Evolutionary conservation across 2,113 vertebrate species (phyloP).

Genomic region (Spermophilus dauricus): DNA sequence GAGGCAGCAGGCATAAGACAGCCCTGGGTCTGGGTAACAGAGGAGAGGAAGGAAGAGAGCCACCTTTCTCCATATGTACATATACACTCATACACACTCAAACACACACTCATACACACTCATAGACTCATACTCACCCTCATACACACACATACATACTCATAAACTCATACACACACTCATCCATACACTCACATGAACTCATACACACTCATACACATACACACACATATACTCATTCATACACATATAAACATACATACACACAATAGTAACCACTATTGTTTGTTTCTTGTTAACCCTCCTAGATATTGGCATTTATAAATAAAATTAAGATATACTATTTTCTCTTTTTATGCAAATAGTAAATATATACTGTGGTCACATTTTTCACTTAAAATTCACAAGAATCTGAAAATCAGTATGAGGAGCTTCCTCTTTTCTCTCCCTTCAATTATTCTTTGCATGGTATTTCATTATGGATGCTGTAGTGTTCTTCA

Average conservation of each 20-base stretch:
- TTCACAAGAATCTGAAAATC: neutral
- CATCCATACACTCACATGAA: neutral
- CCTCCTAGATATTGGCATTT: neutral
- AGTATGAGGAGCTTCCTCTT: neutral
- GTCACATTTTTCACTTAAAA: neutral
- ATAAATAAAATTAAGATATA: slow-evolving; percentile 22
- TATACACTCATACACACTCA: no score
- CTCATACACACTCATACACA: neutral
- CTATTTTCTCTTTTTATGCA: neutral
- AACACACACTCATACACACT: neutral
- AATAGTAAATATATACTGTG: neutral
- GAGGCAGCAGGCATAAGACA: neutral
- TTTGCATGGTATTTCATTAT: neutral
- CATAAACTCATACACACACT: neutral
- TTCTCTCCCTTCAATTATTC: neutral
- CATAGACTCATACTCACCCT: neutral
- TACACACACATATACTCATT: neutral
- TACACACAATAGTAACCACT: neutral
- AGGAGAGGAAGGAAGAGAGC: neutral
- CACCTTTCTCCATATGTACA: neutral
- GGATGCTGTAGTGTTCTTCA: neutral
- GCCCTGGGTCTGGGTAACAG: neutral
- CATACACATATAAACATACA: neutral
- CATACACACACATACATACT: no score
- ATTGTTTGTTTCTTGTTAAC: neutral